Evolutionary conservation across 2,113 vertebrate species (phyloP).

Genomic region (Otis tarda): DNA sequence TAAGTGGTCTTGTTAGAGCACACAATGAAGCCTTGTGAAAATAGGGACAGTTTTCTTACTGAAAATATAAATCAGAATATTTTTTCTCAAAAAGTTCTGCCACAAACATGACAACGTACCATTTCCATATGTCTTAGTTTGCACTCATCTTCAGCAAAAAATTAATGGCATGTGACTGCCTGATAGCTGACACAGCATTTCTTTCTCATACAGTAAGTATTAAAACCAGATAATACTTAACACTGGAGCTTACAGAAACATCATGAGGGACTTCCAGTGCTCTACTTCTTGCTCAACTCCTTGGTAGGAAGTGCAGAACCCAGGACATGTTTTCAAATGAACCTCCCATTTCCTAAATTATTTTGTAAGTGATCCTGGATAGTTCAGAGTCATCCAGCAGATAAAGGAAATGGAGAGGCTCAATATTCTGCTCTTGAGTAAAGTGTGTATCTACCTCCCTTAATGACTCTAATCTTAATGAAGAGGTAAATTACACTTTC

Average conservation of each 20-base stretch:
- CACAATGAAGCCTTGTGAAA: background rate
- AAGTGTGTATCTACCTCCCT: background rate
- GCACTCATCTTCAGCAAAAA: background rate
- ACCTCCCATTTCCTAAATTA: background rate
- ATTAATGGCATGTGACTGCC: background rate
- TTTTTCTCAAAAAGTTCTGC: background rate
- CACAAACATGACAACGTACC: background rate
- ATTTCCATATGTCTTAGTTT: background rate
- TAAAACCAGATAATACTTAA: background rate
- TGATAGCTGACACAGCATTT: background rate
- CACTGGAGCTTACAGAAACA: background rate
- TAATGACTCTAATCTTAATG: background rate
- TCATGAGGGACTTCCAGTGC: background rate
- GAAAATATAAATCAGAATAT: background rate
- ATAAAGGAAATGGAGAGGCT: background rate
- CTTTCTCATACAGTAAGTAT: background rate
- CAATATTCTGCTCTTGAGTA: background rate
- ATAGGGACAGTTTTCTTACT: background rate
- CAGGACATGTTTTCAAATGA: background rate
- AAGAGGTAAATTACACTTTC: background rate
- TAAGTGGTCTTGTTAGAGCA: constrained; percentile 27
- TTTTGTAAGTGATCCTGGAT: background rate
- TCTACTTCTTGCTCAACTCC: background rate
- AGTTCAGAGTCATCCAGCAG: background rate
- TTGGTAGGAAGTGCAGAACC: background rate